Evolutionary conservation across 2,888 invertebrate species (phyloP).

Genomic region (Clitarchus hookeri): DNA sequence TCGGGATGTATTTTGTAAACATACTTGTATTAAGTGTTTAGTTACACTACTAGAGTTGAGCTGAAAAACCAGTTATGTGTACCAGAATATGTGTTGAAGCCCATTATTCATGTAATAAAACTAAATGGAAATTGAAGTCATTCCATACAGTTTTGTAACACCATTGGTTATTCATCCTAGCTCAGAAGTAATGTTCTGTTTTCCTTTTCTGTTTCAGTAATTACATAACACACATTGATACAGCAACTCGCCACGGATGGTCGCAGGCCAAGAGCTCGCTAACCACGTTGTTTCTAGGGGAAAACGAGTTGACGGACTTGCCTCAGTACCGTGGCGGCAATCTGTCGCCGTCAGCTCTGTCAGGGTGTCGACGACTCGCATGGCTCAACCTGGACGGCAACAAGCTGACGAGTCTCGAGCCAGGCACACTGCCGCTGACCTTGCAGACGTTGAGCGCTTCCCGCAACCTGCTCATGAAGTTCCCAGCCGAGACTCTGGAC

Average conservation of each 20-base stretch:
- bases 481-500: conserved; percentile 47
- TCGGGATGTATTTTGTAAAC: too few relatives aligned
- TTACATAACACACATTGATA: background rate
- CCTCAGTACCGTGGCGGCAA: conserved; percentile 30
- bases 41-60: too few relatives aligned
- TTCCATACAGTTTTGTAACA: too few relatives aligned
- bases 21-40: too few relatives aligned
- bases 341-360: conserved; percentile 35
- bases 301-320: conserved; percentile 48
- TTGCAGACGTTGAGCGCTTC: conserved; percentile 48
- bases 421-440: conserved; percentile 47
- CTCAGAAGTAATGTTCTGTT: too few relatives aligned
- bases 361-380: conserved; percentile 45
- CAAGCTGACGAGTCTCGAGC: conserved; percentile 47
- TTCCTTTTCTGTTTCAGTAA: background rate
- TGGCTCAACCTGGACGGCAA: conserved; percentile 51
- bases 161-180: too few relatives aligned
- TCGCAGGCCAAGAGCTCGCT: conserved; percentile 43
- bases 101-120: too few relatives aligned
- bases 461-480: conserved; percentile 47
- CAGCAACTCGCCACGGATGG: conserved; percentile 34
- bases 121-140: too few relatives aligned
- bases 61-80: too few relatives aligned
- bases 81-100: too few relatives aligned
- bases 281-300: conserved; percentile 47